phyloP scores from a whole-genome alignment of 2,113 vertebrate genomes.

The Archilochus colubris region DNA sequence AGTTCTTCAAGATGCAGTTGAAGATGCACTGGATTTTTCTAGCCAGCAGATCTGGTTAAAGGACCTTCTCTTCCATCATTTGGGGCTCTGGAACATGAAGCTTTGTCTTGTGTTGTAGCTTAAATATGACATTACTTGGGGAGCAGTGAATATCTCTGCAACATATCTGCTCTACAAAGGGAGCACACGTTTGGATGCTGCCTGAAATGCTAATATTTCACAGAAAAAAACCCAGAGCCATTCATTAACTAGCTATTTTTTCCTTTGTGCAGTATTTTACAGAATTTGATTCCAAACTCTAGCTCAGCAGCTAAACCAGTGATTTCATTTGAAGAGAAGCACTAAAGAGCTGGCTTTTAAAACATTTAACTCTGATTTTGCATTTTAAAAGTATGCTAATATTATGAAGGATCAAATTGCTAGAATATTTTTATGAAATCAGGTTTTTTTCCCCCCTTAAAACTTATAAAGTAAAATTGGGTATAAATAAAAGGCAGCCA shows the following conservation, averaged over 20 bases:
- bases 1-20: neutral
- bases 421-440: constrained; percentile 25
- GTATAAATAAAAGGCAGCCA: neutral
- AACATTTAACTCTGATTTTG: constrained; percentile 41
- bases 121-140: constrained; percentile 31
- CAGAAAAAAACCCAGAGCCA: neutral
- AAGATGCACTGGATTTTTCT: neutral
- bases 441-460: neutral
- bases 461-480: constrained; percentile 13
- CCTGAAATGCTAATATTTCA: constrained; percentile 40
- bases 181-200: neutral
- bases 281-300: constrained; percentile 1
- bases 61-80: constrained; percentile 31
- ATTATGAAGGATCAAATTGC: constrained; percentile 7
- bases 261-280: constrained; percentile 15
- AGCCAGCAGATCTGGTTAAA: constrained; percentile 26
- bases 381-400: constrained; percentile 68
- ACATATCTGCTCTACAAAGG: constrained; percentile 50
- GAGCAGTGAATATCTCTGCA: constrained; percentile 21
- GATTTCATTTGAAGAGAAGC: constrained; percentile 53
- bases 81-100: constrained; percentile 57
- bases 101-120: constrained; percentile 27
- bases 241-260: constrained; percentile 38
- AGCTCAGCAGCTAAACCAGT: constrained; percentile 18
- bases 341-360: constrained; percentile 38